Evolutionary conservation across 2,797 vertebrate species (phyloP), one percentile per base, ranked within the genome.

Genomic region (Acanthurus lineatus): DNA sequence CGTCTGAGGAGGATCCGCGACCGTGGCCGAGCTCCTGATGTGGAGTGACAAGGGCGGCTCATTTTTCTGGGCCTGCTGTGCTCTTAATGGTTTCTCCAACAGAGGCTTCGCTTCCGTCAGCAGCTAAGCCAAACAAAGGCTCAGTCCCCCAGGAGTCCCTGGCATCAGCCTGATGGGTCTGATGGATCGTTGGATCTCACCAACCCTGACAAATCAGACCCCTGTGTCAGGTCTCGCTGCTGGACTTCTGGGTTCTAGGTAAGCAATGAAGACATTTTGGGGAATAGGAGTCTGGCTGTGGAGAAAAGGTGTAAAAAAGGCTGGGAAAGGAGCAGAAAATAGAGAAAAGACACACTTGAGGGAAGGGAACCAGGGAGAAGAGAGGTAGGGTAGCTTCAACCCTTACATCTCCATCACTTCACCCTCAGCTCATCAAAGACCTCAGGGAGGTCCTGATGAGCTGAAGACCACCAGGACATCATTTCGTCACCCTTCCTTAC

Each of bases 51-150:
- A 87, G 89, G 73, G 78, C 76, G 69, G 87, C 77, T 95, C 93
- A 95, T 95, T 95, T 94, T 93, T 94, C 94, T 92, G 87, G 71
- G 80, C 90, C 93, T 81, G 87, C 85, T 88, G 89, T 16, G 87
- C 71, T 88, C 82, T 87, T 95, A 95, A 95, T 94, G 92, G 93
- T 83, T 94, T 92, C 84, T 86, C 86, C 86, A 86, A 95, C 94
- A 94, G 92, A 91, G 89, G 86, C 90, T 92, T 93, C 70, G 76
- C 87, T 93, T 95, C 95, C 89, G 87, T 93, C 92, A 93, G 88
- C 83, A 52, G 88, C 92, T 91, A 90, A 85, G 82, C 89, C 89
- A 94, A 94, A 95, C 94, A 94, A 93, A 91, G 78, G 42, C 76
- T 73, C 42, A 19, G 86, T 92, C 92, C 91, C 93, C 51, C 77